Evolutionary conservation across 2,888 invertebrate species (phyloP), one percentile per base, ranked within the genome.

Genomic region (Drosophila vallismaia): DNA sequence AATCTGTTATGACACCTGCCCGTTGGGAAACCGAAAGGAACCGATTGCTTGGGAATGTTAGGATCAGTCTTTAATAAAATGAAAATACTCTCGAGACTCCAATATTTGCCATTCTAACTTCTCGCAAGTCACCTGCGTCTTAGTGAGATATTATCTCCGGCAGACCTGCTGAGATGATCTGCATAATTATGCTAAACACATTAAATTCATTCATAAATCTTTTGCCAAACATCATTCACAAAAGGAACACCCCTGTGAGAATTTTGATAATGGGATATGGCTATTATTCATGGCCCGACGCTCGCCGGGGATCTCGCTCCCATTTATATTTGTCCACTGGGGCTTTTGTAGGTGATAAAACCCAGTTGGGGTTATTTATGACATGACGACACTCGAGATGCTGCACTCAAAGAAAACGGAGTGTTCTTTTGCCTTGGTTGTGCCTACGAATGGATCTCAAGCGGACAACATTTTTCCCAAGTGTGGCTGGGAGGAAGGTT

Each of bases 141-240:
- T 31, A 55, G 67, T 66, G 42, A 44, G 66, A 67, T 67, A 55
- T 56, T 67, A 67, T 67, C 67, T 42, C n/a, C 40, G 53, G 50
- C 33, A 12, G 50, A 6, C 50, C 50, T 33, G n/a, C 44, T 14
- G 12, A 19, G 57, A 31, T 9, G 56, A 58, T 79, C 53, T 76
- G 70, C 69, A 84, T 84, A 81, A 75, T 84, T 78, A 80, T 84
- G 85, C 72, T 81, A 71, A 81, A 24, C 75, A 74, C 55, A 76
- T 49, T 50, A 74, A 76, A 69, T 55, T 77, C 80, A 81, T 81
- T 81, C 81, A 81, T 81, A 86, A 81, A 81, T 86, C 81, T 77
- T 69, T 74, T 62, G 55, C 44, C 73, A 68, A 66, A 40, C 55
- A 63, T 60, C 58, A 56, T 67, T 75, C 56, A 55, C 46, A 19